phyloP scores from a whole-genome alignment of 1,140 invertebrate genomes.

The Periplaneta americana region DNA sequence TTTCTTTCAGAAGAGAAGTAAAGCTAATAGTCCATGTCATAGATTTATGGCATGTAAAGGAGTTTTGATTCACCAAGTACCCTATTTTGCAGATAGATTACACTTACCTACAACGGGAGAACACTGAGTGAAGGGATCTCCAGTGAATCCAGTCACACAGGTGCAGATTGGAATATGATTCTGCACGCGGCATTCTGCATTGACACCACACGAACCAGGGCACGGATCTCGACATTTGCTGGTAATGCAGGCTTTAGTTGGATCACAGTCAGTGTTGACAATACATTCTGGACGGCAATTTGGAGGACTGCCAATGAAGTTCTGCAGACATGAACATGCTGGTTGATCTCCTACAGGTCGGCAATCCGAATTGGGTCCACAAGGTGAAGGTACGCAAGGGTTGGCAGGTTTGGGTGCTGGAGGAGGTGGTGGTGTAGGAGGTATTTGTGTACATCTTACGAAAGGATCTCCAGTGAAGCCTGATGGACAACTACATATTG shows the following conservation, averaged over 20 bases:
- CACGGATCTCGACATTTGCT: constrained; percentile 68
- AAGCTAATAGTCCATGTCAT: too few relatives aligned
- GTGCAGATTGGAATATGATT: constrained; percentile 70
- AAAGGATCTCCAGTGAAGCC: constrained; percentile 43
- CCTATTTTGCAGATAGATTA: too few relatives aligned
- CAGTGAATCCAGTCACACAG: constrained; percentile 54
- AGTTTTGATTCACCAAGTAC: too few relatives aligned
- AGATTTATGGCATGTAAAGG: too few relatives aligned
- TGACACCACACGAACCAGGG: constrained; percentile 58
- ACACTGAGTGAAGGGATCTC: constrained; percentile 54
- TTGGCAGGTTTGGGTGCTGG: constrained; percentile 28
- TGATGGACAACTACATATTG: constrained; percentile 40
- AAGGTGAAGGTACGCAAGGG: constrained; percentile 43
- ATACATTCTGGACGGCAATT: constrained; percentile 52
- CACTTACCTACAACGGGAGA: constrained; percentile 27
- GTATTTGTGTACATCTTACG: constrained; percentile 37
- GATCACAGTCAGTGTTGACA: constrained; percentile 46
- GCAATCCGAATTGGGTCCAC: constrained; percentile 49
- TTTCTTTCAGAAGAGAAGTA: too few relatives aligned
- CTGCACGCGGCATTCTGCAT: constrained; percentile 64
- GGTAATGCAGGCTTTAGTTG: constrained; percentile 47
- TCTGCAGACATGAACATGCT: constrained; percentile 48
- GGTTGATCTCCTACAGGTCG: constrained; percentile 43
- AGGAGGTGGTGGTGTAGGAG: constrained; percentile 21
- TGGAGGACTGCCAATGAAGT: constrained; percentile 48